These are phyloP conservation scores for Thunnus albacares DNA, from an alignment of 2,797 vertebrate species.

Conservation along the genomic window DNA sequence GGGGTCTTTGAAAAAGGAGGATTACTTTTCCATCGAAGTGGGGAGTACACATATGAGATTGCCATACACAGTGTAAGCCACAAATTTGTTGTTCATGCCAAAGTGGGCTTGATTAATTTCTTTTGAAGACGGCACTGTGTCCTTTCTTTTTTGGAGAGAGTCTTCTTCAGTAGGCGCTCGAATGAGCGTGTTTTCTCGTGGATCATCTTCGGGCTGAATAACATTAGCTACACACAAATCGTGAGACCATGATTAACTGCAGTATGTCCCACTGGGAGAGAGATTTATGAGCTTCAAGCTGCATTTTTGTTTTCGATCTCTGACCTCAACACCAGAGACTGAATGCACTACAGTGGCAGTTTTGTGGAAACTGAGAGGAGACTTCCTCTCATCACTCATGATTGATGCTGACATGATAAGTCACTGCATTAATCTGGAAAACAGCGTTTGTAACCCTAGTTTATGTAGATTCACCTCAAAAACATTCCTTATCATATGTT, in stretches of 20 bases:
- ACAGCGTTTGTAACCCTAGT: slow-evolving; percentile 31
- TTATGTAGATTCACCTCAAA: slow-evolving; percentile 21
- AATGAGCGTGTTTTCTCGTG: slow-evolving; percentile 25
- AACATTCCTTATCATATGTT: neutral
- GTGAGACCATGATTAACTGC: slow-evolving; percentile 68
- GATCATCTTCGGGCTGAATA: slow-evolving; percentile 49
- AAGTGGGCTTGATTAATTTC: slow-evolving; percentile 67
- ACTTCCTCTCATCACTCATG: slow-evolving; percentile 45
- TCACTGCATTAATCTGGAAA: slow-evolving; percentile 49
- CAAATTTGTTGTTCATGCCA: slow-evolving; percentile 60
- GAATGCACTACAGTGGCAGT: slow-evolving; percentile 34
- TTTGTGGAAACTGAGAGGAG: slow-evolving; percentile 34
- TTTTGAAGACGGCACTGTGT: slow-evolving; percentile 48
- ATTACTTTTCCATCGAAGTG: slow-evolving; percentile 77
- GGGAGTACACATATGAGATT: slow-evolving; percentile 71
- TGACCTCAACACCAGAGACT: slow-evolving; percentile 45
- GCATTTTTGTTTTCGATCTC: slow-evolving; percentile 61
- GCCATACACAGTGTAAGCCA: slow-evolving; percentile 59
- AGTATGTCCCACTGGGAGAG: slow-evolving; percentile 38
- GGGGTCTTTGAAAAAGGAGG: slow-evolving; percentile 67
- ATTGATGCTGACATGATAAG: slow-evolving; percentile 46
- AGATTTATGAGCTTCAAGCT: slow-evolving; percentile 63
- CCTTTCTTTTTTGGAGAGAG: slow-evolving; percentile 6
- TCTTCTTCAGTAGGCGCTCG: slow-evolving; percentile 34
- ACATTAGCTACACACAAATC: slow-evolving; percentile 39